Evolutionary conservation across 2,113 vertebrate species (phyloP).

Genomic region (Centropristis striata): DNA sequence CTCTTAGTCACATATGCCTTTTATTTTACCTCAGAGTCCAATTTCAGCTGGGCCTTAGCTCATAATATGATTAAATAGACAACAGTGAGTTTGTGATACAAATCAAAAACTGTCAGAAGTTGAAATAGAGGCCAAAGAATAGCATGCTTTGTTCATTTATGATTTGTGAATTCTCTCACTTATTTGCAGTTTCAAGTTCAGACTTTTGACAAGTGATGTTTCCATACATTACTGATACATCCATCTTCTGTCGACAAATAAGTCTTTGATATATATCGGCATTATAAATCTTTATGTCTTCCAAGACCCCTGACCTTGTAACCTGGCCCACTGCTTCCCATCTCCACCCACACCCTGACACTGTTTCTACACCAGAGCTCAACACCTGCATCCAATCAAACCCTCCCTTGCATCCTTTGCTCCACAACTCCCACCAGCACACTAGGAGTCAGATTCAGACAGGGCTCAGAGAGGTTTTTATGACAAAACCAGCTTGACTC

Average conservation of each 20-base stretch:
- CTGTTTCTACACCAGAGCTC: slow-evolving; percentile 47
- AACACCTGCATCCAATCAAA: slow-evolving; percentile 76
- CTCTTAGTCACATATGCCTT: slow-evolving; percentile 35
- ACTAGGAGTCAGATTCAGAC: slow-evolving; percentile 58
- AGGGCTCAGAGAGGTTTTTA: slow-evolving; percentile 58
- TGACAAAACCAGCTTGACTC: slow-evolving; percentile 62
- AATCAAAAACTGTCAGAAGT: slow-evolving; percentile 19
- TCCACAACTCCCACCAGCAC: slow-evolving; percentile 62
- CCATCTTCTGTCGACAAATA: not conserved
- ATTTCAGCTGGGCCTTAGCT: slow-evolving; percentile 33
- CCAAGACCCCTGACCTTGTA: slow-evolving; percentile 36
- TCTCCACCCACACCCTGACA: slow-evolving; percentile 55
- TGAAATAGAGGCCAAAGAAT: slow-evolving; percentile 5
- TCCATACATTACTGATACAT: not conserved
- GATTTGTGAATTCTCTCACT: slow-evolving; percentile 24
- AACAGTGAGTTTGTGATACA: slow-evolving; percentile 16
- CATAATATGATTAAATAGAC: slow-evolving; percentile 23
- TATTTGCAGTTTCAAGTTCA: slow-evolving; percentile 17
- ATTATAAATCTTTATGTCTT: slow-evolving; percentile 13
- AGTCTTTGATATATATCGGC: not conserved
- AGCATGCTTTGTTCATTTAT: not conserved
- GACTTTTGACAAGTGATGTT: not conserved
- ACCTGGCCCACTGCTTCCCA: slow-evolving; percentile 39
- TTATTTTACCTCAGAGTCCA: slow-evolving; percentile 41
- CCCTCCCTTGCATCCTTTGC: slow-evolving; percentile 55